A percentile compares a stretch with the other conserved stretches of the same genome.
Evolutionary conservation across 2,113 vertebrate species (phyloP).

Genomic region (Hiodon tergisus): DNA sequence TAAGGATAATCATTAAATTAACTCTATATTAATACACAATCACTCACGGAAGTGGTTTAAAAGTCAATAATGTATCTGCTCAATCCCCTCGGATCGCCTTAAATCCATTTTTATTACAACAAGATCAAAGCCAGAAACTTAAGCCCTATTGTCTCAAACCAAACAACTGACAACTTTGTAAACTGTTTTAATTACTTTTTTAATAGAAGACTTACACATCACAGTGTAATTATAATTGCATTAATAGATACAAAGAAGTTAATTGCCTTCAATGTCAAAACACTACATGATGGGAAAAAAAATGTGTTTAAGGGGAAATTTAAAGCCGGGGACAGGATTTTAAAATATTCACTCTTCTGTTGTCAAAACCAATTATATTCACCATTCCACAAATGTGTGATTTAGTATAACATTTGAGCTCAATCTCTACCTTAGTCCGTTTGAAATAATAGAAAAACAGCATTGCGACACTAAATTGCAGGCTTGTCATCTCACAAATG

Average conservation of each 20-base stretch:
- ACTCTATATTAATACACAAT: conserved; percentile 21
- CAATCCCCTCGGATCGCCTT: conserved; percentile 33
- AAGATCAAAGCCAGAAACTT: conserved; percentile 37
- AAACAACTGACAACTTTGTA: conserved; percentile 51
- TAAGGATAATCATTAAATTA: conserved; percentile 29
- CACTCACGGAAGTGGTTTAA: conserved; percentile 18
- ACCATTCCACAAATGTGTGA: neutral
- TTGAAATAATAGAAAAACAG: too few relatives aligned
- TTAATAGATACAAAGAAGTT: conserved; percentile 43
- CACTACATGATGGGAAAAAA: neutral
- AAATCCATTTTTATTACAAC: conserved; percentile 30
- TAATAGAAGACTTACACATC: conserved; percentile 49
- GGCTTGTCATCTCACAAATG: neutral
- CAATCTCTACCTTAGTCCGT: too few relatives aligned
- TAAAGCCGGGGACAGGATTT: conserved; percentile 11
- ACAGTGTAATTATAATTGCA: conserved; percentile 50
- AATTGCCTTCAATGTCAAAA: conserved; percentile 57
- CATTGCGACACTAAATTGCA: too few relatives aligned
- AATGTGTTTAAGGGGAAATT: conserved; percentile 25
- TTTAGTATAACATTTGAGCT: too few relatives aligned
- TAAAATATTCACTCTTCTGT: neutral
- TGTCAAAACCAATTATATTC: neutral
- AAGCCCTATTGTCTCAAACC: conserved; percentile 43
- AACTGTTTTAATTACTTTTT: conserved; percentile 53
- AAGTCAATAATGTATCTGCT: conserved; percentile 23